Evolutionary conservation across 1,140 invertebrate species (phyloP), one percentile per base, ranked within the genome.

Genomic region (Thrips palmi): DNA sequence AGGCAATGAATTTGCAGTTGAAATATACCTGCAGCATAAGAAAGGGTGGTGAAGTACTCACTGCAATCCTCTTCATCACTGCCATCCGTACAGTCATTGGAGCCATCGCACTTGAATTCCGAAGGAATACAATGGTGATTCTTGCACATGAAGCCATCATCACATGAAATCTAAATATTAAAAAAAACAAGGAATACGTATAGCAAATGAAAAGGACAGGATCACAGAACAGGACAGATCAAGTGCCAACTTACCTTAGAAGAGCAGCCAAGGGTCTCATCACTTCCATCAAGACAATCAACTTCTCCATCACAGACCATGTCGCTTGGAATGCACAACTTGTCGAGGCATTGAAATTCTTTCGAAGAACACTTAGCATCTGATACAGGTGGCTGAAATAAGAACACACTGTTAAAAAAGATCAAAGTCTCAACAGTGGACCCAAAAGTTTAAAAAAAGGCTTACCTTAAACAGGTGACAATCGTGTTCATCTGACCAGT

Each of bases 21-120:
- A 44, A 22, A 39, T 23, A 21, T 25, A 35, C 5, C 42, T 28
- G 37, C 8, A 12, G 37, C 22, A 41, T 31, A 55, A 50, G 46
- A 49, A 51, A 22, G n/a, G n/a, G n/a, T n/a, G n/a, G n/a, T n/a
- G n/a, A 49, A 49, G 39, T 51, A 59, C 53, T 58, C 57, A 75
- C 73, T 64, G 50, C 76, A 79, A 36, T 67, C 49, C 29, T 24
- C 31, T 57, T 81, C 77, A 52, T 81, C 77, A 33, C 65, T 66
- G 25, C 59, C 59, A 49, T 79, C 77, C 0, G 47, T 45, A 52
- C 77, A 81, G 52, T 81, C 74, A 33, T 62, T 53, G 1, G 31
- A 37, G 12, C 66, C 64, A 49, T 81, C 75, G 52, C 77, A 81
- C 37, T 57, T 54, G 68, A 71, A 79, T 33, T 65, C 52, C 1